Evolutionary conservation across 2,888 invertebrate species (phyloP).

Genomic region (Nephrotoma flavescens): DNA sequence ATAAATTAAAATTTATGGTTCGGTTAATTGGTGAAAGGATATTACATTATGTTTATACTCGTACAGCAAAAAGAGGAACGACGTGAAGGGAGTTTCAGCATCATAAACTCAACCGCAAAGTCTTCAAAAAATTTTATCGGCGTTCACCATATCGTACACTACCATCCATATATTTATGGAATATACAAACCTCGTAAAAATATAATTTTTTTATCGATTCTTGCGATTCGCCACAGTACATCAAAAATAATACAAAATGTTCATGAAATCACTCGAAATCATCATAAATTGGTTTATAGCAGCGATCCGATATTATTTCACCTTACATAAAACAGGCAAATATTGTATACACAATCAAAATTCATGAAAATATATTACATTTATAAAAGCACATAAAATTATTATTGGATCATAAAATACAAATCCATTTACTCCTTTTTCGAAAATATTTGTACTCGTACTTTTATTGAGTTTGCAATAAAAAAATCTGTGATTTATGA

Average conservation of each 20-base stretch:
- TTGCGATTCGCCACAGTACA: not conserved
- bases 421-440: not conserved
- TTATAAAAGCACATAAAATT: not conserved
- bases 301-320: not conserved
- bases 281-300: not conserved
- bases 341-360: not conserved
- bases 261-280: not conserved
- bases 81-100: not conserved
- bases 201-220: not conserved
- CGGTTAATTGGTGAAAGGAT: not conserved
- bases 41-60: not conserved
- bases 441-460: not conserved
- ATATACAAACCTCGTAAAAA: not conserved
- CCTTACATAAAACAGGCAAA: not conserved
- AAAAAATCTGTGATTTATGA: not conserved
- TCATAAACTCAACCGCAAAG: not conserved
- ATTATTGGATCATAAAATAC: not conserved
- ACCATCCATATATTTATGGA: not conserved
- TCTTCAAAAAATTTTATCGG: not conserved
- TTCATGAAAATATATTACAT: not conserved
- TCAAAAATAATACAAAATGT: not conserved
- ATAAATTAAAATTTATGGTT: not conserved
- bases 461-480: not conserved
- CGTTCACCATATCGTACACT: not conserved
- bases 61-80: not conserved